A percentile compares a stretch with the other conserved stretches of the same genome.
Evolutionary conservation across 2,113 vertebrate species (phyloP).

Genomic region (Caloenas nicobarica): DNA sequence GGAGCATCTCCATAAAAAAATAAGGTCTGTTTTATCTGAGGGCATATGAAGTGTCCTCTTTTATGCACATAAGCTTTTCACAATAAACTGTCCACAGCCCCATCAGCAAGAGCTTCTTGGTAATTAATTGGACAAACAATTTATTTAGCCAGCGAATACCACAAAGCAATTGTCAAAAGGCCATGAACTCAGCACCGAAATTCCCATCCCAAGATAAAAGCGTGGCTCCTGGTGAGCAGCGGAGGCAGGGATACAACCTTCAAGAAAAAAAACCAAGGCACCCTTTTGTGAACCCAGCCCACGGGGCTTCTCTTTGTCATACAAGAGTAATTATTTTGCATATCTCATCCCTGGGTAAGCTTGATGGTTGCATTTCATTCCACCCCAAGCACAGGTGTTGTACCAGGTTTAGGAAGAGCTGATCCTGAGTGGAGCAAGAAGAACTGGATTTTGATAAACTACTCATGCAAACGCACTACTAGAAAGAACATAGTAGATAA

Average conservation of each 20-base stretch:
- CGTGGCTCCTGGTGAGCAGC: neutral
- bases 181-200: neutral
- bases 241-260: neutral
- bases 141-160: neutral
- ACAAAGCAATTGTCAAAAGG: neutral
- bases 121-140: neutral
- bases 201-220: neutral
- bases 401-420: neutral
- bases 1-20: neutral
- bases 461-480: neutral
- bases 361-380: neutral
- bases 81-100: neutral
- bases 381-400: neutral
- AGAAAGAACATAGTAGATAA: neutral
- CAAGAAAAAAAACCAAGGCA: neutral
- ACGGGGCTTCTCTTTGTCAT: neutral
- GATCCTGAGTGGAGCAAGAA: neutral
- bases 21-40: neutral
- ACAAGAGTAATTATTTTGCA: neutral
- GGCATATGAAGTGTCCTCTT: neutral
- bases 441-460: neutral
- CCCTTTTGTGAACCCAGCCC: neutral
- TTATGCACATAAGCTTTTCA: neutral
- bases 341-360: neutral
- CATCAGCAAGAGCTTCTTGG: neutral